A percentile compares a stretch with the other conserved stretches of the same genome.
phyloP scores from a whole-genome alignment of 2,113 vertebrate genomes.

The Lipotes vexillifer region DNA sequence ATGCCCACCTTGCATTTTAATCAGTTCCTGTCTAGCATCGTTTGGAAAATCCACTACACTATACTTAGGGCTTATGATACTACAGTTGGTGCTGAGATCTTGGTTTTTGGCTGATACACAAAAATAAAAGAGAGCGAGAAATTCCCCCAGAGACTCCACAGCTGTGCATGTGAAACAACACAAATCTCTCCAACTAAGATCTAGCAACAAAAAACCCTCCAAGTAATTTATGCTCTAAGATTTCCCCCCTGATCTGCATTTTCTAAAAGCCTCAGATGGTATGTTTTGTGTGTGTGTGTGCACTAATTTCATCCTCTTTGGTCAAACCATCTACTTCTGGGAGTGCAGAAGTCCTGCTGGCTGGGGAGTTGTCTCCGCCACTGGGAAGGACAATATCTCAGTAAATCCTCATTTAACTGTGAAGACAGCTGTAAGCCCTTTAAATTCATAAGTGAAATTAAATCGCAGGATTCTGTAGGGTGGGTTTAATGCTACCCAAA shows the following conservation, averaged over 20 bases:
- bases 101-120: conserved; percentile 58
- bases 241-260: conserved; percentile 46
- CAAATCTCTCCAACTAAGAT: conserved; percentile 46
- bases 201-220: background rate
- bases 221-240: conserved; percentile 54
- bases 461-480: conserved; percentile 45
- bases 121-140: conserved; percentile 65
- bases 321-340: background rate
- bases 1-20: background rate
- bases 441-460: conserved; percentile 53
- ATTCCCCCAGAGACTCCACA: conserved; percentile 56
- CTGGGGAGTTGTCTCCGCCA: conserved; percentile 21
- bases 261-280: conserved; percentile 40
- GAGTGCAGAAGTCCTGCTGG: conserved; percentile 35
- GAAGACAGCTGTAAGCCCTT: conserved; percentile 64
- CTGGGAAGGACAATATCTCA: conserved; percentile 11
- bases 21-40: background rate
- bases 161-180: conserved; percentile 59
- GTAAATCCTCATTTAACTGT: conserved; percentile 54
- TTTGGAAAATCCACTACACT: conserved; percentile 23
- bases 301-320: conserved; percentile 50
- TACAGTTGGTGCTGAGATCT: conserved; percentile 37
- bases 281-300: background rate
- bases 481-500: conserved; percentile 37
- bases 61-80: background rate